Percentiles rank a stretch among this genome's conserved stretches.
Conservation (phyloP, 1,140 invertebrate genomes). For the Hydropsyche tenuis region DNA sequence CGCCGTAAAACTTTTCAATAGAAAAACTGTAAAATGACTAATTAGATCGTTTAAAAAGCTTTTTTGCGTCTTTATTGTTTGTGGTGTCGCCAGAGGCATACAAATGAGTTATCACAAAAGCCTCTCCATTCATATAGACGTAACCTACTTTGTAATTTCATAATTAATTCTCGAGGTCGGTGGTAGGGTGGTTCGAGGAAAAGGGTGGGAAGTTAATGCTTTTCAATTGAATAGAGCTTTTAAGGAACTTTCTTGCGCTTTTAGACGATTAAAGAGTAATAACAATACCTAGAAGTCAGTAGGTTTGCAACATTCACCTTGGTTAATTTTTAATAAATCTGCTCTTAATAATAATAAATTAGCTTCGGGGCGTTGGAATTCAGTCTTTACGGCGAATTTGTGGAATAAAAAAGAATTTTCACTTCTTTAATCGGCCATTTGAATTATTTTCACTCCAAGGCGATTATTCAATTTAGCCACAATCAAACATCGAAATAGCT, state of each 20-base stretch:
- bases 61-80: constrained; percentile 26
- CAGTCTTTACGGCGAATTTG: neutral
- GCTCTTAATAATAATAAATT: neutral
- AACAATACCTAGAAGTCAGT: neutral
- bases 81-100: constrained; percentile 12
- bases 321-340: neutral
- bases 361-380: neutral
- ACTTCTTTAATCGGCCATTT: neutral
- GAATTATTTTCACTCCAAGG: neutral
- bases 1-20: constrained; percentile 5
- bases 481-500: constrained; percentile 4
- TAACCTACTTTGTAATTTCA: constrained; percentile 21
- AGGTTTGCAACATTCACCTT: neutral
- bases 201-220: constrained; percentile 1
- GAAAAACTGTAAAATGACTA: constrained; percentile 24
- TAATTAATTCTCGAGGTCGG: constrained; percentile 4
- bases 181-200: neutral
- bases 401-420: neutral
- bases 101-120: constrained; percentile 22
- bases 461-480: neutral
- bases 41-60: constrained; percentile 23
- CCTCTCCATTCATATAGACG: constrained; percentile 10
- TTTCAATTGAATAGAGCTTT: constrained; percentile 18
- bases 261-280: constrained; percentile 6
- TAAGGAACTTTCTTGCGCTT: neutral